Evolutionary conservation across 2,113 vertebrate genomes (phyloP), one percentile per base, ranked within the genome.

Genomic region (human): DNA sequence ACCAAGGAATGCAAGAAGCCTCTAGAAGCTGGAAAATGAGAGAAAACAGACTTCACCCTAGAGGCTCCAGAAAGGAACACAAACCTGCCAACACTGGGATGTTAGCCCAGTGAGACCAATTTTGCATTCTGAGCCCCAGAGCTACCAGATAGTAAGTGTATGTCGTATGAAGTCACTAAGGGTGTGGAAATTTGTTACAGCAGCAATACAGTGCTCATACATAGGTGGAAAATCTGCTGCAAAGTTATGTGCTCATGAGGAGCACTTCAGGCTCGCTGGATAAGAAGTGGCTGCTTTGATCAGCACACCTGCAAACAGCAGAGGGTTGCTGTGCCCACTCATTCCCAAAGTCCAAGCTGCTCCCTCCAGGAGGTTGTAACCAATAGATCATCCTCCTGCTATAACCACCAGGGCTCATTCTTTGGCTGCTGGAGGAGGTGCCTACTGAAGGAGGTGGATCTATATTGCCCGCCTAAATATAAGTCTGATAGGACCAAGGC

Each of bases 171-270:
- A 64, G 57, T n/a, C 43, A 48, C 40, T 75, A 40, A 78, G 11
- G 45, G 27, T 83, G 32, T 23, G 6, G 7, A 32, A 13, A 72
- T 43, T n/a, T 73, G 38, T 83, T 50, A 57, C 1, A 72, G 68
- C 22, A 64, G n/a, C 76, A 73, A 23, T 0, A 89, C 8, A n/a
- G 55, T 75, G 20, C 48, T 59, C 32, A 52, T 3, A 89, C 11
- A 20, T 0, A 17, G 30, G 20, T 4, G 16, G 43, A 40, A 6
- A 12, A 43, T 14, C 11, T 10, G 12, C 0, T 8, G 22, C 20
- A 40, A 70, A 48, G 16, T 32, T 75, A 52, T 0, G 0, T 2
- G 30, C 3, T 50, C 70, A 35, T 32, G 32, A 73, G 12, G 3
- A 30, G 38, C 23, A 5, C 0, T 22, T n/a, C 40, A 45, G 40